Percentiles rank a stretch among this genome's conserved stretches.
Conservation (phyloP, 2,888 invertebrate genomes). For the Macrophya annulata region DNA sequence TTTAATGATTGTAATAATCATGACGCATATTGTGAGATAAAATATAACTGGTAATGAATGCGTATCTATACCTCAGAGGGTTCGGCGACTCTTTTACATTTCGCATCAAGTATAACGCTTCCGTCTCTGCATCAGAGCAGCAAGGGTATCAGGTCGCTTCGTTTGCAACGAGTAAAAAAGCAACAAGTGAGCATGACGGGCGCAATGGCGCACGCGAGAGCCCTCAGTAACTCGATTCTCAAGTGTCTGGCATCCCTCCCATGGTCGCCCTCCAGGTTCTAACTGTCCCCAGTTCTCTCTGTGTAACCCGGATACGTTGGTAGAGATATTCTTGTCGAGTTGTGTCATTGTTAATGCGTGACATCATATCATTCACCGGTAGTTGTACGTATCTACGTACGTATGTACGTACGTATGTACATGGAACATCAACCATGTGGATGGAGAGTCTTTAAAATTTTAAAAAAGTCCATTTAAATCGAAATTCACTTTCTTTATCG, state of each 20-base stretch:
- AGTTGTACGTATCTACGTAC: background rate
- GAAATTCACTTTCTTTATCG: background rate
- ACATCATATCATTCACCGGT: background rate
- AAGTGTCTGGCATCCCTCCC: slow-evolving; percentile 46
- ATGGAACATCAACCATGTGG: background rate
- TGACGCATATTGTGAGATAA: background rate
- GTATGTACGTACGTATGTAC: background rate
- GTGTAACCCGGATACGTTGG: background rate
- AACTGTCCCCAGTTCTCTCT: slow-evolving; percentile 6
- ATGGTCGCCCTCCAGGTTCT: slow-evolving; percentile 24
- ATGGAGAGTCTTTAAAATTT: background rate
- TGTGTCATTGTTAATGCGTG: background rate
- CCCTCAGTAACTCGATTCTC: slow-evolving; percentile 52
- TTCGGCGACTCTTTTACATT: background rate
- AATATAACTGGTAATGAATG: background rate
- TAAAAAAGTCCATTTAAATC: background rate
- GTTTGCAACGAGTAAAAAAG: slow-evolving; percentile 36
- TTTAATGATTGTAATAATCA: background rate
- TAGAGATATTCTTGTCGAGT: background rate
- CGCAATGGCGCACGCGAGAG: slow-evolving; percentile 52
- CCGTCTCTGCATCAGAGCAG: slow-evolving; percentile 39
- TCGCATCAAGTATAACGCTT: slow-evolving; percentile 14
- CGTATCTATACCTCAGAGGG: background rate
- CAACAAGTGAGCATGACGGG: slow-evolving; percentile 52
- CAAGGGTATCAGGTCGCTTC: slow-evolving; percentile 19